Evolutionary conservation across 2,113 vertebrate species (phyloP).

Genomic region (Mustela nigripes): DNA sequence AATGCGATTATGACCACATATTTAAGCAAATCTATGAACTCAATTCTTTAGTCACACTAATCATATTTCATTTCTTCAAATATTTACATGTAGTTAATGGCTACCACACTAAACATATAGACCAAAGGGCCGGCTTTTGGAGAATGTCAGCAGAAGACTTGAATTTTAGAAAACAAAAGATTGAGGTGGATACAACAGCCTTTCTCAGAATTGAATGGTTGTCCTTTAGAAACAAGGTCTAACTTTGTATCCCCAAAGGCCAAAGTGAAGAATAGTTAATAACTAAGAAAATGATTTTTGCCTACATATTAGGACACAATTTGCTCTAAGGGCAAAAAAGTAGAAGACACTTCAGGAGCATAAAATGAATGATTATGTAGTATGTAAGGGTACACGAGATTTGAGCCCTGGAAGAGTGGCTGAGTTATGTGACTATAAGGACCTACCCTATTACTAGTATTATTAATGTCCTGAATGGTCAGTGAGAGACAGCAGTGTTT

Average conservation of each 20-base stretch:
- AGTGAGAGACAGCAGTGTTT: neutral
- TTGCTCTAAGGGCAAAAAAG: neutral
- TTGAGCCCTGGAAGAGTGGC: neutral
- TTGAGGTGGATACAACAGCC: neutral
- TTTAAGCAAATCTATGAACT: neutral
- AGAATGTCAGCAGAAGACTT: neutral
- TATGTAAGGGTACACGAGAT: neutral
- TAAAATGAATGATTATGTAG: neutral
- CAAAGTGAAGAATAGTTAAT: neutral
- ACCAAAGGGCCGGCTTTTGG: neutral
- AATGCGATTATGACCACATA: neutral
- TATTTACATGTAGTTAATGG: neutral
- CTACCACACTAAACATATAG: neutral
- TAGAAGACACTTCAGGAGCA: neutral
- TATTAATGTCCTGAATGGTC: neutral
- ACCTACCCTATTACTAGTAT: neutral
- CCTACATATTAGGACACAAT: neutral
- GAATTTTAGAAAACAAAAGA: slow-evolving; percentile 26
- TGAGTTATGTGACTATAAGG: neutral
- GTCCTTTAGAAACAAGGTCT: neutral
- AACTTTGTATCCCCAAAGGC: neutral
- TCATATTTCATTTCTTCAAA: neutral
- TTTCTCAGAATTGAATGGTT: neutral
- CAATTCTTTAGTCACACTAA: neutral
- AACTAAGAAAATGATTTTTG: neutral